Base-by-base conservation (phyloP, 2,888 invertebrate genomes). In the Plagodis dolabraria region DNA sequence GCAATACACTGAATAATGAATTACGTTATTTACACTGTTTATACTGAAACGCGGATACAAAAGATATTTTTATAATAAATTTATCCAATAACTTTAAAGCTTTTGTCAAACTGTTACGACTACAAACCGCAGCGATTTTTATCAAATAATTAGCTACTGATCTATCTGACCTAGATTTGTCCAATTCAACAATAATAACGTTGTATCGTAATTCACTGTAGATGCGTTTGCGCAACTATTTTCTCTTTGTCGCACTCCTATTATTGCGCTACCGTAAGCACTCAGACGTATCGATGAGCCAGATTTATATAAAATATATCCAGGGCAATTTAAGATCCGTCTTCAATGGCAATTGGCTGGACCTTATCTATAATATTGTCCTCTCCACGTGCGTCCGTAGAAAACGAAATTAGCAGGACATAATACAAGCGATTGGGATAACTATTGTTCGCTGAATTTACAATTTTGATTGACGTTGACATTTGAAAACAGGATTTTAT, bases 201-300 rank as follows among this genome's bases (percentile, higher is more conserved):
- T 52, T 57, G 60, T 65, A 60, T 57, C 58, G 60, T 53, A 64
- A 62, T 53, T 43, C 50, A 56, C 38, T 34, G 54, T 53, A 51
- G 53, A 56, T 63, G 60, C 64, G 53, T 61, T 76, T 77, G 65
- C 68, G 68, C 60, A 77, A 76, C 65, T 45, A 63, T 62, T 76
- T 75, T 76, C 76, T 69, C 74, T 75, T 73, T 68, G 63, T 64
- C 56, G 58, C 53, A 35, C n/a, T 35, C 34, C 22, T 46, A 33
- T 35, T 12, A 45, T 55, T 50, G 56, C 49, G 60, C 60, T 61
- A 53, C 64, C 33, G 57, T 47, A 40, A 33, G 45, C 48, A 54
- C 33, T 36, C 40, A 51, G 11, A 47, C 55, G 47, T 42, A 57
- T 48, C 60, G 38, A 47, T 49, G 48, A 46, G 49, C 22, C 53